phyloP scores from a whole-genome alignment of 2,113 vertebrate species.

The Aix galericulata region DNA sequence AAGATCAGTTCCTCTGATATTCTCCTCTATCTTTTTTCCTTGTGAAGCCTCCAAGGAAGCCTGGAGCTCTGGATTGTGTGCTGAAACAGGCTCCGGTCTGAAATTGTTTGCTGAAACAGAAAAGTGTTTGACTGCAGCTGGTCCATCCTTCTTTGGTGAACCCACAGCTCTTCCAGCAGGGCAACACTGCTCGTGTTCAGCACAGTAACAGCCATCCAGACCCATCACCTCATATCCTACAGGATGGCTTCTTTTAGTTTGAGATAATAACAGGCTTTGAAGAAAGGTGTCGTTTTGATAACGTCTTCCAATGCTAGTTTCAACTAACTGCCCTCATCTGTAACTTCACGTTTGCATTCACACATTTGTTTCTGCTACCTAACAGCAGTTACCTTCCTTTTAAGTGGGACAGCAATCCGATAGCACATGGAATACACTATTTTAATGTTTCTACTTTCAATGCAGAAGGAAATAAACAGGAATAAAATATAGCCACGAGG shows the following conservation, averaged over 20 bases:
- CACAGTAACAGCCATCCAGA: not conserved
- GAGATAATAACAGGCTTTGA: too few relatives aligned
- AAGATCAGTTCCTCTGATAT: not conserved
- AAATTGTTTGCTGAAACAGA: not conserved
- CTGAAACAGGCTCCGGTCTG: not conserved
- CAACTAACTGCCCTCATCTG: not conserved
- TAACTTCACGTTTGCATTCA: not conserved
- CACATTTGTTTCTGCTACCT: not conserved
- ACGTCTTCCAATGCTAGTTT: not conserved
- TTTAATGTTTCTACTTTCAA: not conserved
- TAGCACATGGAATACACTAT: not conserved
- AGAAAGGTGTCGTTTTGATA: not conserved
- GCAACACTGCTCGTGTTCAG: not conserved
- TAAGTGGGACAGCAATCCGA: not conserved
- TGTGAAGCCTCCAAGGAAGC: not conserved
- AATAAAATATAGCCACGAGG: not conserved
- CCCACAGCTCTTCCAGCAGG: not conserved
- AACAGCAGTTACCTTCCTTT: not conserved
- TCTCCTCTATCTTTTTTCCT: not conserved
- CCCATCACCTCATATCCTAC: accelerated
- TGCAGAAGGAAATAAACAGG: not conserved
- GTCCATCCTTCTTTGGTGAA: not conserved
- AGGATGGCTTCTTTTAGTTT: not conserved
- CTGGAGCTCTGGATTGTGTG: not conserved
- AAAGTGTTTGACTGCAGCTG: not conserved